Percentiles rank a stretch among this genome's conserved stretches.
These are phyloP conservation scores for Rhyacichthys aspro DNA, from an alignment of 2,797 vertebrate genomes.

Conservation along the genomic window DNA sequence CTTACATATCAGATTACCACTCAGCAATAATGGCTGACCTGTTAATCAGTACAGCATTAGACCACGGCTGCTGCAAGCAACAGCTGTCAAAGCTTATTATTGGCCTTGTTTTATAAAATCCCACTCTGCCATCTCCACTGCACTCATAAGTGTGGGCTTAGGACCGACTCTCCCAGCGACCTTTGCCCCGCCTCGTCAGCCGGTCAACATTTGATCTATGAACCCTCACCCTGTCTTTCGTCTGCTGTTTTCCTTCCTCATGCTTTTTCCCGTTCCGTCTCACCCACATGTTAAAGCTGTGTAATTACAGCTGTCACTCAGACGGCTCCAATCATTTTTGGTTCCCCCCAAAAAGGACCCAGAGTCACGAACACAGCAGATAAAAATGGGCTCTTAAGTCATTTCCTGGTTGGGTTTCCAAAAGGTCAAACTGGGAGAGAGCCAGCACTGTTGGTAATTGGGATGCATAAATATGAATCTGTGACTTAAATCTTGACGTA, in stretches of 20 bases:
- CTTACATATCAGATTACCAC: slow-evolving; percentile 28
- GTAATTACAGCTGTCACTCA: slow-evolving; percentile 74
- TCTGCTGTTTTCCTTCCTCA: slow-evolving; percentile 55
- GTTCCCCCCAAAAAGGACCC: slow-evolving; percentile 48
- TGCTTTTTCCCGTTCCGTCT: slow-evolving; percentile 34
- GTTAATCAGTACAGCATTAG: slow-evolving; percentile 58
- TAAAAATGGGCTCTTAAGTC: slow-evolving; percentile 45
- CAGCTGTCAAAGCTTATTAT: slow-evolving; percentile 72
- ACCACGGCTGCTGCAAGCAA: slow-evolving; percentile 52
- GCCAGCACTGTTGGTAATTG: slow-evolving; percentile 62
- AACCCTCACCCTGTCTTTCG: slow-evolving; percentile 62
- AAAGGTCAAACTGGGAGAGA: slow-evolving; percentile 66
- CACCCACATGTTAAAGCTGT: slow-evolving; percentile 42
- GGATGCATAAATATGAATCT: slow-evolving; percentile 31
- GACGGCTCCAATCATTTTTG: slow-evolving; percentile 39
- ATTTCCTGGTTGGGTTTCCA: slow-evolving; percentile 59
- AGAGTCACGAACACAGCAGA: slow-evolving; percentile 52
- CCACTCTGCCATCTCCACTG: slow-evolving; percentile 15
- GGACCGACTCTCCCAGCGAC: slow-evolving; percentile 47
- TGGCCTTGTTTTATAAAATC: slow-evolving; percentile 39
- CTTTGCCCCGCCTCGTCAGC: slow-evolving; percentile 59
- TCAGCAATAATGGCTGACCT: slow-evolving; percentile 32
- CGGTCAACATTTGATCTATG: slow-evolving; percentile 63
- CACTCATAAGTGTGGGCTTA: slow-evolving; percentile 17
- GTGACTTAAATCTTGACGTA: slow-evolving; percentile 22